Evolutionary conservation across 2,113 vertebrate genomes (phyloP).

Genomic region (Alligator mississippiensis): DNA sequence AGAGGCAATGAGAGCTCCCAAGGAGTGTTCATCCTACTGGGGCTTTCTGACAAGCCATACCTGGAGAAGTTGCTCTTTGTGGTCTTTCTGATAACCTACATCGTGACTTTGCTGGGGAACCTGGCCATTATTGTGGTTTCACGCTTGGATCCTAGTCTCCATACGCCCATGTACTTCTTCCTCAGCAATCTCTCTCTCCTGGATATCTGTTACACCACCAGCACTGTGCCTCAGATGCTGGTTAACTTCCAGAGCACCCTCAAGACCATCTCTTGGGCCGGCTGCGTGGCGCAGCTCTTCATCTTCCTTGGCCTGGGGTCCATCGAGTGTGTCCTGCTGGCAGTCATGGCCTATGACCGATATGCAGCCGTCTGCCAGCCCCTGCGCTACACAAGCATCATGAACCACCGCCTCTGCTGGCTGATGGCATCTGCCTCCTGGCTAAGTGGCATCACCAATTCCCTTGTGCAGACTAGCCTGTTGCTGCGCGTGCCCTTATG

Average conservation of each 20-base stretch:
- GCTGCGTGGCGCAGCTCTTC: too few species aligned
- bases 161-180: constrained; percentile 52
- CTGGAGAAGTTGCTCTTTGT: background rate
- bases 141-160: constrained; percentile 10
- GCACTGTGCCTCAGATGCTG: too few species aligned
- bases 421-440: background rate
- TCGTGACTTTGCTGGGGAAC: constrained; percentile 15
- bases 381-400: constrained; percentile 19
- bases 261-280: too few species aligned
- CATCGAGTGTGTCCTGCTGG: too few species aligned
- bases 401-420: background rate
- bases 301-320: too few species aligned
- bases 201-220: too few species aligned
- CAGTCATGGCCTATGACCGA: too few species aligned
- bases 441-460: constrained; percentile 45
- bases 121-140: constrained; percentile 30
- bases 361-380: background rate
- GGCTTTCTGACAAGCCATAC: background rate
- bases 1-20: background rate
- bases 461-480: constrained; percentile 23
- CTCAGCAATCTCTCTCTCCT: too few species aligned
- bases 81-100: background rate
- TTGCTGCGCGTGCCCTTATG: constrained; percentile 15
- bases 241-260: too few species aligned
- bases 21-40: background rate